phyloP scores from a whole-genome alignment of 2,797 vertebrate genomes.

The Trachops cirrhosus region DNA sequence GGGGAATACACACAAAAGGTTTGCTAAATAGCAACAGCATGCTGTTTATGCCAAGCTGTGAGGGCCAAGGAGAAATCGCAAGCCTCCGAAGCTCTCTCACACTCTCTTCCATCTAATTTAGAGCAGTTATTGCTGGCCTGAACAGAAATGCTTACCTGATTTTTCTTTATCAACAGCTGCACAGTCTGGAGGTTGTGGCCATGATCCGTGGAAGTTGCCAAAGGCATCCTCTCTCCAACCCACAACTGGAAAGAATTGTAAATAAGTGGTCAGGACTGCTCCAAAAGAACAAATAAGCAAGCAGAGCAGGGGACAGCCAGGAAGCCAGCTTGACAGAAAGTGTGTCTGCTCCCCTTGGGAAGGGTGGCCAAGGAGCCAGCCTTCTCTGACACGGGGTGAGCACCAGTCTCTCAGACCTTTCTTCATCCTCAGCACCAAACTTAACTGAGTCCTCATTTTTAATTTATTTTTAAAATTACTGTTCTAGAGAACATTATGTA shows the following conservation, averaged over 20 bases:
- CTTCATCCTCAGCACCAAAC: not conserved
- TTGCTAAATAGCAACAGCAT: not conserved
- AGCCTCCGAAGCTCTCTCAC: not conserved
- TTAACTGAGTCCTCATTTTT: not conserved
- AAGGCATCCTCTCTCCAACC: slow-evolving; percentile 96
- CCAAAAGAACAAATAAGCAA: not conserved
- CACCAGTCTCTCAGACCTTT: not conserved
- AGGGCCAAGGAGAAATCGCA: not conserved
- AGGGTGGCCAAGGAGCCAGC: not conserved
- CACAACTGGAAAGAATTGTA: slow-evolving; percentile 87
- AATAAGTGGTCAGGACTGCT: not conserved
- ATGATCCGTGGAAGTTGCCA: slow-evolving; percentile 96
- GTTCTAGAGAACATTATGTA: not conserved
- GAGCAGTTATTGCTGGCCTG: not conserved
- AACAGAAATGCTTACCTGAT: slow-evolving; percentile 87
- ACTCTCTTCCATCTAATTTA: not conserved
- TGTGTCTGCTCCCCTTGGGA: fast-evolving
- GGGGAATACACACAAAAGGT: not conserved
- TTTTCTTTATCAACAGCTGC: slow-evolving; percentile 98
- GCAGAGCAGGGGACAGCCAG: not conserved
- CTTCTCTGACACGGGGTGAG: fast-evolving
- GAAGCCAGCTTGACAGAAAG: not conserved
- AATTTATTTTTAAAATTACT: not conserved
- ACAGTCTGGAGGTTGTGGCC: slow-evolving; percentile 98
- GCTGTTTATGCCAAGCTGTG: not conserved